A percentile compares a stretch with the other conserved stretches of the same genome.
phyloP scores from a whole-genome alignment of 2,113 vertebrate species.

The Sinosuthora webbiana region DNA sequence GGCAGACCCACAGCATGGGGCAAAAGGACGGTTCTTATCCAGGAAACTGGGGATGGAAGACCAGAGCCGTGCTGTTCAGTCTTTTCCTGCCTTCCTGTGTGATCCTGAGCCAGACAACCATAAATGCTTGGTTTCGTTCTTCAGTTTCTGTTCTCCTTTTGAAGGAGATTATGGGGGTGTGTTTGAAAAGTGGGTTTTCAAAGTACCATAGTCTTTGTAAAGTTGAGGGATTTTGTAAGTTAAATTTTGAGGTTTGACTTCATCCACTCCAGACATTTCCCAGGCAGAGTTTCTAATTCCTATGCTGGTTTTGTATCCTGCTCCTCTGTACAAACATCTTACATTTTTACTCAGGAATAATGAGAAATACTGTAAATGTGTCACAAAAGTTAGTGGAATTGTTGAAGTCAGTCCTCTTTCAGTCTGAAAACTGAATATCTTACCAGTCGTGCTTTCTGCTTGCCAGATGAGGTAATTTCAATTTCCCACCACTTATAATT shows the following conservation, averaged over 20 bases:
- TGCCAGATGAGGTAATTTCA: background rate
- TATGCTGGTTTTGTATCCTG: background rate
- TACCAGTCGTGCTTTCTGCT: background rate
- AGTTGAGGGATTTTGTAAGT: background rate
- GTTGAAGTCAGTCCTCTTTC: background rate
- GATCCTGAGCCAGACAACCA: background rate
- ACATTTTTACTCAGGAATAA: background rate
- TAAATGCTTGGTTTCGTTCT: background rate
- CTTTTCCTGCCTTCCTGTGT: background rate
- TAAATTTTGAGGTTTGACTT: background rate
- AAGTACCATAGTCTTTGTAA: background rate
- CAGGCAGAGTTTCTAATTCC: background rate
- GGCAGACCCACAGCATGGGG: background rate
- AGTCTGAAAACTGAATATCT: background rate
- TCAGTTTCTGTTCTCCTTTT: background rate
- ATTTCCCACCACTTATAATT: background rate
- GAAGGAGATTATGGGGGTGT: background rate
- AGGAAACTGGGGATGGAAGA: background rate
- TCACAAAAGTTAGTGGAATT: background rate
- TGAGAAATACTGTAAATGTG: background rate
- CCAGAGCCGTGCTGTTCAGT: background rate
- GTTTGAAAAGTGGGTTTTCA: background rate
- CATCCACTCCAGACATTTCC: background rate
- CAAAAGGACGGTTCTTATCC: background rate
- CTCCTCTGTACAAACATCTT: background rate